Conservation (phyloP, 2,888 invertebrate species). For the Mantis religiosa region DNA sequence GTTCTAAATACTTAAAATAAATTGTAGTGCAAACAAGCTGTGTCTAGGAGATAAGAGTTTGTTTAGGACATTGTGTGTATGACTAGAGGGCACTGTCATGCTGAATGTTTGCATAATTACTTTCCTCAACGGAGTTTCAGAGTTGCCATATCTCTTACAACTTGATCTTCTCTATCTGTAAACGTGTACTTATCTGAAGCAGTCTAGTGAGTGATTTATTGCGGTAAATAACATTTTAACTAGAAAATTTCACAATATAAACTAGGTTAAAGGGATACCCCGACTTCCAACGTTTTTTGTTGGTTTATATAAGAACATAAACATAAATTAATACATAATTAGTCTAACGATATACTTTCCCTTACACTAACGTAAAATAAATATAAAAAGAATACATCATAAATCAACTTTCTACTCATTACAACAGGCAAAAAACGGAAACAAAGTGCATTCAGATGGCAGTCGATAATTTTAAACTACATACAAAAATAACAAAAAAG, state of each 20-base stretch:
- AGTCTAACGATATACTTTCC: background rate
- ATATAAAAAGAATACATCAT: background rate
- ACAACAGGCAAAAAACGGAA: background rate
- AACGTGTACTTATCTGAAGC: background rate
- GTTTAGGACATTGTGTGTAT: background rate
- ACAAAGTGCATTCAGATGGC: background rate
- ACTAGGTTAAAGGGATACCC: background rate
- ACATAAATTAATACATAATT: background rate
- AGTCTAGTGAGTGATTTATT: background rate
- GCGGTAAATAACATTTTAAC: background rate
- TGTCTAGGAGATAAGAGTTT: background rate
- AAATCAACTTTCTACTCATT: background rate
- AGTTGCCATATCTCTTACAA: background rate
- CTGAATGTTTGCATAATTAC: background rate
- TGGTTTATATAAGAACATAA: background rate
- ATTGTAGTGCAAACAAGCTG: background rate
- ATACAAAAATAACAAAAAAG: background rate
- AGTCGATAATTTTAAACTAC: background rate
- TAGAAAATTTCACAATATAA: background rate
- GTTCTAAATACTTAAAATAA: no score
- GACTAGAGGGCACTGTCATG: background rate
- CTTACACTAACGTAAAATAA: background rate
- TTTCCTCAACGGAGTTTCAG: background rate
- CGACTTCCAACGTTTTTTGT: background rate
- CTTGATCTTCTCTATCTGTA: background rate